These are phyloP conservation scores for Nanorana parkeri DNA, from an alignment of 2,113 vertebrate genomes.

Conservation along the genomic window DNA sequence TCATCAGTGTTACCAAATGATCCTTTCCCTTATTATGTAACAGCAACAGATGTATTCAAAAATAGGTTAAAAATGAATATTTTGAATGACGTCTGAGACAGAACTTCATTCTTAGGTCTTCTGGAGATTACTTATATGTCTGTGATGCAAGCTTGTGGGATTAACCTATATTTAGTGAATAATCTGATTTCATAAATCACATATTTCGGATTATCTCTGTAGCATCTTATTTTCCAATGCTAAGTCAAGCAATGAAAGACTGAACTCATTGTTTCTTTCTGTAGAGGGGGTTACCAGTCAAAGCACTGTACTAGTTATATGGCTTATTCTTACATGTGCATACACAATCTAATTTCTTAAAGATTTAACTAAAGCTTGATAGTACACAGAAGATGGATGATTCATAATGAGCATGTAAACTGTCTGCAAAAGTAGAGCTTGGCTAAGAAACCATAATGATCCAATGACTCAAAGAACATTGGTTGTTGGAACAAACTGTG, in stretches of 20 bases:
- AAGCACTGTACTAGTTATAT: too few species aligned
- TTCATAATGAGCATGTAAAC: too few species aligned
- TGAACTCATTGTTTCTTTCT: background rate
- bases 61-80: slow-evolving; percentile 31
- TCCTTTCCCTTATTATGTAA: slow-evolving; percentile 38
- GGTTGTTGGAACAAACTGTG: too few species aligned
- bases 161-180: slow-evolving; percentile 30
- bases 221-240: slow-evolving; percentile 4
- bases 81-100: slow-evolving; percentile 37
- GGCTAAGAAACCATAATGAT: too few species aligned
- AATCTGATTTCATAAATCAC: slow-evolving; percentile 43
- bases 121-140: slow-evolving; percentile 32
- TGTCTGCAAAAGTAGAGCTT: too few species aligned
- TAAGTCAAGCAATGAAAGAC: background rate
- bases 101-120: slow-evolving; percentile 35
- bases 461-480: too few species aligned
- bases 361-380: background rate
- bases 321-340: background rate
- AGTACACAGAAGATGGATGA: too few species aligned
- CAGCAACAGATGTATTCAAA: slow-evolving; percentile 32
- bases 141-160: slow-evolving; percentile 19
- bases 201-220: slow-evolving; percentile 38
- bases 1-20: slow-evolving; percentile 13
- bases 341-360: background rate
- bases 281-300: too few species aligned